Evolutionary conservation across 2,797 vertebrate genomes (phyloP), one percentile per base, ranked within the genome.

Genomic region (Rhinogobio ventralis): DNA sequence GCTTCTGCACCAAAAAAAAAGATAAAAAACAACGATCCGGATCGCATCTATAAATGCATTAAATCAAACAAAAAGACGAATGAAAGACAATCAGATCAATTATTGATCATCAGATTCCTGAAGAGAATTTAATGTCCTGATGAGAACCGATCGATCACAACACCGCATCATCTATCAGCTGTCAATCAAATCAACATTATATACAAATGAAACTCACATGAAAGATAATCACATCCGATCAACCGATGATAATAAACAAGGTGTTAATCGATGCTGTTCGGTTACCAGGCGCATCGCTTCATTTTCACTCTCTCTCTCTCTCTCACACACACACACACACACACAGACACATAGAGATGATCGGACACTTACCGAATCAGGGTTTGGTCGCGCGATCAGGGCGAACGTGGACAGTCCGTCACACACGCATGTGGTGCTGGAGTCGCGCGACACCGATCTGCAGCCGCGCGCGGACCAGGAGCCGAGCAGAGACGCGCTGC

Each of bases 321-420:
- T 88, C 88, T n/a, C 28, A 51, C 42, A 68, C 79, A 83, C n/a
- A 7, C 39, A 71, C 28, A 91, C 89, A 90, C 82, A 90, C 80
- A 81, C 78, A 36, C 28, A 39, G 20, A 81, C 45, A 25, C 82
- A 30, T 62, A 53, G 19, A 39, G 13, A 51, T 2, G 7, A 85
- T 45, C 20, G 39, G 55, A 64, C 68, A 87, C 98, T 98, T 96
- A 99, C 98, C 97, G 95, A 96, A 93, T 99, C 97, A 88, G 96
- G 95, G 94, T 94, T 98, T 91, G 97, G 94, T 94, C 95, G 96
- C 92, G 98, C 96, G 97, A 99, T 98, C 93, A 99, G 98, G 97
- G 98, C 98, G 97, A 99, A 99, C 94, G 97, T 97, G 93, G 98
- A 98, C 93, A 98, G 94, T 91, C 96, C 96, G 95, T 99, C 98